Conservation (phyloP, 2,888 invertebrate genomes). For the Apoda limacodes region DNA sequence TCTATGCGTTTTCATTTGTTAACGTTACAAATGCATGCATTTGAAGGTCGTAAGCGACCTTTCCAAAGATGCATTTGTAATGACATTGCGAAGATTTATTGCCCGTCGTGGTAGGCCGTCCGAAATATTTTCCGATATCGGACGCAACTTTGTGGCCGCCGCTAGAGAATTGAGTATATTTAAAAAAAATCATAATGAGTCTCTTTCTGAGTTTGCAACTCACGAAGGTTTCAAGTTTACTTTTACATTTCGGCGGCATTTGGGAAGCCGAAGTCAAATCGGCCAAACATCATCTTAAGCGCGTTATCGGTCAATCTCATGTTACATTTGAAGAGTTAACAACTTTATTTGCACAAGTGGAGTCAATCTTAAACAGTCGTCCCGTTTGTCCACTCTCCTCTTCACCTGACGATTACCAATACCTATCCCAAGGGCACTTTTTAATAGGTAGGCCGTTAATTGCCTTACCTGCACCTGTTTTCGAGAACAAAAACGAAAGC, state of each 20-base stretch:
- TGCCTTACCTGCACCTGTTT: slow-evolving; percentile 3
- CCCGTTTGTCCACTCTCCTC: slow-evolving; percentile 20
- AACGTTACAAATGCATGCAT: slow-evolving; percentile 21
- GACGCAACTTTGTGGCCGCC: too few species aligned
- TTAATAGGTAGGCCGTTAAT: too few species aligned
- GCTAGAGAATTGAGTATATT: too few species aligned
- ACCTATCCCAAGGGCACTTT: slow-evolving; percentile 14
- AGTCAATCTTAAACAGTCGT: slow-evolving; percentile 9
- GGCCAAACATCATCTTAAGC: slow-evolving; percentile 12
- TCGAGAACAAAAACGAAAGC: neutral
- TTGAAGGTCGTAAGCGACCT: slow-evolving; percentile 23
- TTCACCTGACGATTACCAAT: slow-evolving; percentile 16
- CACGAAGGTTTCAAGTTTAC: slow-evolving; percentile 14
- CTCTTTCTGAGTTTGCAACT: slow-evolving; percentile 10
- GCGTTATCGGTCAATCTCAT: too few species aligned
- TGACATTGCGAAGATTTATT: slow-evolving; percentile 22
- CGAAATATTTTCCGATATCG: slow-evolving; percentile 25
- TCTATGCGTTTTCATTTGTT: slow-evolving; percentile 19
- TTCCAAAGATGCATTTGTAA: slow-evolving; percentile 21
- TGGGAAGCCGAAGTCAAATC: slow-evolving; percentile 15
- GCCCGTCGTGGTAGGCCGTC: slow-evolving; percentile 23
- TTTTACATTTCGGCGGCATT: slow-evolving; percentile 17
- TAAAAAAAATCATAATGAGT: slow-evolving; percentile 8
- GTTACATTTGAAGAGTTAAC: slow-evolving; percentile 8
- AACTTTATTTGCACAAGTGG: slow-evolving; percentile 8